Conservation (phyloP, 2,888 invertebrate genomes). For the Magallana nippona region DNA sequence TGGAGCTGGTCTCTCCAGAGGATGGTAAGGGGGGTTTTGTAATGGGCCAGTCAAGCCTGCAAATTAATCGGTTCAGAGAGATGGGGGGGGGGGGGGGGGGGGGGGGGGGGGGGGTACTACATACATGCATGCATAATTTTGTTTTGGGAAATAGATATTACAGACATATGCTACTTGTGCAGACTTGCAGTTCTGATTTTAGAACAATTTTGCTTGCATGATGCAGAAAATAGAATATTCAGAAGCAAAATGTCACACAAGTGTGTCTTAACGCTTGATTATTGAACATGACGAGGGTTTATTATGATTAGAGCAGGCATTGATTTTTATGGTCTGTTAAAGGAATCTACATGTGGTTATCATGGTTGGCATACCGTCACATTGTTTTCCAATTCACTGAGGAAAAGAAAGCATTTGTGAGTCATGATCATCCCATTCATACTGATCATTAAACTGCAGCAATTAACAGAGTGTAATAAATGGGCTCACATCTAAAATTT, state of each 20-base stretch:
- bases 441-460: too few relatives aligned
- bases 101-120: not conserved
- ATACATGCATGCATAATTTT: not conserved
- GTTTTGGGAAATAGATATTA: not conserved
- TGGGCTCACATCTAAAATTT: too few relatives aligned
- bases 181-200: too few relatives aligned
- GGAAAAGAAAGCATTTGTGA: not conserved
- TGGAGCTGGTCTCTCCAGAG: slow-evolving; percentile 56
- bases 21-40: slow-evolving; percentile 57
- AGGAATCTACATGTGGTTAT: slow-evolving; percentile 13
- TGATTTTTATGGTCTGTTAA: slow-evolving; percentile 2
- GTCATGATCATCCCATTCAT: not conserved
- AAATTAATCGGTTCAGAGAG: not conserved
- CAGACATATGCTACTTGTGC: not conserved
- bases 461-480: too few relatives aligned
- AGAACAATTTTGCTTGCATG: not conserved
- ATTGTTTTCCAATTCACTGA: not conserved
- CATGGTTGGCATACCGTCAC: slow-evolving; percentile 8
- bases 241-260: too few relatives aligned
- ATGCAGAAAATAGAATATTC: not conserved
- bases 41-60: too few relatives aligned
- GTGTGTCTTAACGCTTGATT: too few relatives aligned
- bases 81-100: not conserved
- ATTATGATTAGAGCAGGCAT: slow-evolving; percentile 1
- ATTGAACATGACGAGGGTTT: not conserved